Evolutionary conservation across 2,888 invertebrate genomes (phyloP).

Genomic region (Chymomyza fuscimana): DNA sequence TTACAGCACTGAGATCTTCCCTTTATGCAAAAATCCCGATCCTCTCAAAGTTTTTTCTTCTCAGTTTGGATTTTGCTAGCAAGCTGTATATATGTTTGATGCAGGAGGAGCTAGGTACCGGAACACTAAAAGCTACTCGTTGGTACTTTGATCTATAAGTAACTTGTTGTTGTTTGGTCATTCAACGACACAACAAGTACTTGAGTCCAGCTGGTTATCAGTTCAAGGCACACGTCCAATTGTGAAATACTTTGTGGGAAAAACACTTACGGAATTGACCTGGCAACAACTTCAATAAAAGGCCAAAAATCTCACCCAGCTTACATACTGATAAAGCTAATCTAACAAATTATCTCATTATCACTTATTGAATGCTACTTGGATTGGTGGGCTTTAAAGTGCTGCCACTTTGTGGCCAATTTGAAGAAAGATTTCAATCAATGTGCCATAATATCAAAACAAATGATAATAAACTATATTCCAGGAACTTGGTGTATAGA

Average conservation of each 20-base stretch:
- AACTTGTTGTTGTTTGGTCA: background rate
- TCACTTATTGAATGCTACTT: slow-evolving; percentile 29
- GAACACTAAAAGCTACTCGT: no score
- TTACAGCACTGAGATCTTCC: no score
- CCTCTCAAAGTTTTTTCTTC: no score
- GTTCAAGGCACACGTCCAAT: background rate
- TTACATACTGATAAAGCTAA: slow-evolving; percentile 26
- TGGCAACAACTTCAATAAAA: background rate
- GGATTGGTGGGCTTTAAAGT: slow-evolving; percentile 12
- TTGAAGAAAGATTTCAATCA: background rate
- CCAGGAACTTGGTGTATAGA: background rate
- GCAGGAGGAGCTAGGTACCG: no score
- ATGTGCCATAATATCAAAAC: background rate
- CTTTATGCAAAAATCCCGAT: no score
- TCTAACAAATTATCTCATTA: slow-evolving; percentile 40
- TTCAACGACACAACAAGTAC: background rate
- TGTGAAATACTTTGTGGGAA: background rate
- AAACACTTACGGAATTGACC: background rate
- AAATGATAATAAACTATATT: background rate
- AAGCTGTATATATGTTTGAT: no score
- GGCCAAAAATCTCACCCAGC: slow-evolving; percentile 9
- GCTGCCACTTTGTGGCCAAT: slow-evolving; percentile 1
- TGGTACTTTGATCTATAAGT: no score
- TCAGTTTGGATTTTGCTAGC: no score
- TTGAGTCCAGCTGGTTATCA: background rate